These are phyloP conservation scores for Brachionus koreanus DNA, from an alignment of 1,140 invertebrate species.

Conservation along the genomic window DNA sequence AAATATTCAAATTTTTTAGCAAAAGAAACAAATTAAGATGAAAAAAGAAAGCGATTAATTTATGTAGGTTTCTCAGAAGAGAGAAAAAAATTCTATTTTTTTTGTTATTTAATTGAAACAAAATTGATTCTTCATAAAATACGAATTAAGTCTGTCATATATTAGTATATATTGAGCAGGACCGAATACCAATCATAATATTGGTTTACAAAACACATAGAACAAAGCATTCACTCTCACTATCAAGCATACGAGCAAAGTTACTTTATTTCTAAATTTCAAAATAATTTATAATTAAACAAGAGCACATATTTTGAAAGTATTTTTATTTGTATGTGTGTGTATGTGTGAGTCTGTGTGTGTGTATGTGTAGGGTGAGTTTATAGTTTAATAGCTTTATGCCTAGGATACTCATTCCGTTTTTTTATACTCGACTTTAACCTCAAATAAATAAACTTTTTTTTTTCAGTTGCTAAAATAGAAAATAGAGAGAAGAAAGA, in stretches of 20 bases:
- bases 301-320: neutral
- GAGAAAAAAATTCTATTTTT: neutral
- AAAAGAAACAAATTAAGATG: neutral
- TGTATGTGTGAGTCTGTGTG: neutral
- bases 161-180: neutral
- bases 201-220: neutral
- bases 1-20: neutral
- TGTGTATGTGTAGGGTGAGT: neutral
- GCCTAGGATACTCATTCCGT: neutral
- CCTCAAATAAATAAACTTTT: neutral
- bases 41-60: neutral
- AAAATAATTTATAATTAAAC: neutral
- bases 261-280: neutral
- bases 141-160: neutral
- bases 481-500: constrained; percentile 25
- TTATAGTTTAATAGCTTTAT: neutral
- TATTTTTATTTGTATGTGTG: neutral
- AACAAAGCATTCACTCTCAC: neutral
- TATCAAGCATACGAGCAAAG: neutral
- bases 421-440: neutral
- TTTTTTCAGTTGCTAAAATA: neutral
- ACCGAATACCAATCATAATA: neutral
- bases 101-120: neutral
- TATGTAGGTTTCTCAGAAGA: neutral
- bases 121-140: neutral